Base-by-base conservation (phyloP, 2,797 vertebrate genomes). In the Anabacerthia variegaticeps region DNA sequence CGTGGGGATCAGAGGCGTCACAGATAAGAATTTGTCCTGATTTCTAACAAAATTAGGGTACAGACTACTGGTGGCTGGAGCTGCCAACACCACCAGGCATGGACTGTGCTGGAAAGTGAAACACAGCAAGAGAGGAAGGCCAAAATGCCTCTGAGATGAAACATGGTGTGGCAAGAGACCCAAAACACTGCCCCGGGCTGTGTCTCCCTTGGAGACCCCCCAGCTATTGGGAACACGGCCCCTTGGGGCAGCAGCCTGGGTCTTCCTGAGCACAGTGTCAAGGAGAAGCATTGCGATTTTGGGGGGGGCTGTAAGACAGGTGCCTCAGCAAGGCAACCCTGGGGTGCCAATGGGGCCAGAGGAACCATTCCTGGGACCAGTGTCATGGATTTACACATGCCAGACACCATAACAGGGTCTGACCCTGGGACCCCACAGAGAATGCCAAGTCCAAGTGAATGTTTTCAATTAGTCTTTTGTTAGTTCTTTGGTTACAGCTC, bases 151-250 rank as follows among this genome's bases (percentile, higher is more conserved):
- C 0, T 4, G 16, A 41, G 28, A 22, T 80, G 55, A 85, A 85
- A 49, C 22, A 36, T 0, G 5, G 7, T 1, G 24, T 56, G 43
- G 3, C 23, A 69, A 54, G 18, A 9, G 61, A 62, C 58, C 34
- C 61, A 51, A 74, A 61, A 14, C 32, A 32, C 9, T 2, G 3
- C 16, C 43, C 27, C 2, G 17, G 56, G 27, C 48, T 74, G 27
- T 1, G 39, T 36, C 5, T 78, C 56, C 43, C 17, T 73, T 23
- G 1, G 48, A 92, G 27, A 37, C 7, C 14, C 30, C 10, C 11
- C 0, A 3, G 59, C 4, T 16, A 3, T 7, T 0, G 10, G 34
- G 34, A 54, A 46, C 55, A 12, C 1, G 0, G 52, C 7, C 14
- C 39, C 20, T 18, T 27, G 48, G 27, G 13, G 19, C n/a, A 49